Base-by-base conservation (phyloP, 2,888 invertebrate species). In the Aethes cnicana region DNA sequence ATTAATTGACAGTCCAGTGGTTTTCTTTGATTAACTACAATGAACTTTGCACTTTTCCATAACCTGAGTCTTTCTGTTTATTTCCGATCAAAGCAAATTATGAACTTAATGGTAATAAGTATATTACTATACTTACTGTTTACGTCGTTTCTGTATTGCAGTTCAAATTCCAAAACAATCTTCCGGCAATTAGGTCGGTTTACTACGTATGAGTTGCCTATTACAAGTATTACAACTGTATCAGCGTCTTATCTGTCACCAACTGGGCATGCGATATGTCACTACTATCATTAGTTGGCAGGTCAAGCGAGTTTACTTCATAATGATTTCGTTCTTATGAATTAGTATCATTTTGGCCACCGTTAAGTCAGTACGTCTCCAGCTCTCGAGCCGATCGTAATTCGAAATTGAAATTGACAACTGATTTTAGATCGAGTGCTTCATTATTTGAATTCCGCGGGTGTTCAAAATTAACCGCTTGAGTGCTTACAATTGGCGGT, bases 171-270 rank as follows among this genome's bases (percentile, higher is more conserved):
- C 42, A 42, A 20, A 8, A 12, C 12, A 57, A 83, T 84, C 81
- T 57, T 30, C 30, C 57, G 71, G 68, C 76, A 83, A 81, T 80
- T 81, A 78, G 82, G 80, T 81, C 77, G 74, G 74, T 71, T 48
- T 43, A 4, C 16, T 52, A 33, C 44, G 52, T 26, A 25, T 74
- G 69, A 74, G 75, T 72, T 69, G 61, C 61, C 67, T 72, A 44
- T 61, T 58, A 63, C 68, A 71, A 62, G 66, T 72, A 44, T 61
- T 58, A 63, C 68, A 71, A 62, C 63, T 66, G 63, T 58, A 65
- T 54, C 58, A 53, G 58, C 69, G 62, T 48, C 54, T 74, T 77
- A 78, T 77, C 70, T 72, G 71, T 81, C 81, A 81, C 77, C 50
- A 44, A 18, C 42, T 44, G 20, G 39, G 32, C 39, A 39, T 46